Percentiles rank a stretch among this genome's conserved stretches.
Conservation (phyloP, 2,113 vertebrate genomes). For the Etia nguti region DNA sequence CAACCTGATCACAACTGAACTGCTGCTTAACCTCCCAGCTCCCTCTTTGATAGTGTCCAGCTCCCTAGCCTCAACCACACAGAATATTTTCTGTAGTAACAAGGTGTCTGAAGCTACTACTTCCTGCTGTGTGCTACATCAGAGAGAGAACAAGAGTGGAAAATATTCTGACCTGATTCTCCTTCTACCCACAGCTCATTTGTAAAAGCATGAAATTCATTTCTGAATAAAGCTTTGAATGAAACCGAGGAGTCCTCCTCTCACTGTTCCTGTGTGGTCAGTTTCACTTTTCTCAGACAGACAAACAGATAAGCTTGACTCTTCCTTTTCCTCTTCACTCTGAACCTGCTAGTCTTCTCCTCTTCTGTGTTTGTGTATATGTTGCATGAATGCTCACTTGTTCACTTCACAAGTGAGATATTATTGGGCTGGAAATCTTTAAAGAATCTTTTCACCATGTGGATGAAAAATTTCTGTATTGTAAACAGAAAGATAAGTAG, state of each 20-base stretch:
- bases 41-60: not conserved
- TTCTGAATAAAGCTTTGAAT: not conserved
- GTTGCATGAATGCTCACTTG: not conserved
- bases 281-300: not conserved
- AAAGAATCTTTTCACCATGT: no score
- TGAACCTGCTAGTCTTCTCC: not conserved
- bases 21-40: not conserved
- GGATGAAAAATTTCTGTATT: no score
- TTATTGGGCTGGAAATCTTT: no score
- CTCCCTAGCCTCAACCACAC: accelerated
- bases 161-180: not conserved
- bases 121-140: not conserved
- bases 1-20: not conserved
- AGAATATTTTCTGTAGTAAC: not conserved
- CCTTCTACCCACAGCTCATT: not conserved
- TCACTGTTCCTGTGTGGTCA: not conserved
- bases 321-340: not conserved
- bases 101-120: not conserved
- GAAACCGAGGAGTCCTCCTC: not conserved
- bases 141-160: not conserved
- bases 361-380: not conserved
- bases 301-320: not conserved
- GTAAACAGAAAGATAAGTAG: no score
- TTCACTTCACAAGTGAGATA: not conserved
- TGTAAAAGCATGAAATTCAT: not conserved